Evolutionary conservation across 2,888 invertebrate species (phyloP).

Genomic region (Autographa gamma): DNA sequence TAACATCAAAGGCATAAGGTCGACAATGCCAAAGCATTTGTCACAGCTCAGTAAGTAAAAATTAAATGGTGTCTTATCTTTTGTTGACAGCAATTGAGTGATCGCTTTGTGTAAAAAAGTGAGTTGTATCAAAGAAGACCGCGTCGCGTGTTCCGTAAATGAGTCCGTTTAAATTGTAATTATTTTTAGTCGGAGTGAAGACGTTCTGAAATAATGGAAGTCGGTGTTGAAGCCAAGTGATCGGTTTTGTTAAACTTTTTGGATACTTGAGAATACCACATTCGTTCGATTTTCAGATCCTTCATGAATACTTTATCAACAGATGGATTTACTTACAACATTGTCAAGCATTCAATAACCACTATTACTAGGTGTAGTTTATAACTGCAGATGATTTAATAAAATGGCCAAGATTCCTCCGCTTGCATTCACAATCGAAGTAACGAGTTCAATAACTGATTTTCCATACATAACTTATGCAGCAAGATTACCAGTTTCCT

Average conservation of each 20-base stretch:
- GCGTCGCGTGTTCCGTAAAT: conserved; percentile 56
- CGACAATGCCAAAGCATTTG: conserved; percentile 35
- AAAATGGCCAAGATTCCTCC: conserved; percentile 32
- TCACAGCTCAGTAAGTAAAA: conserved; percentile 60
- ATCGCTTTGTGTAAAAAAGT: conserved; percentile 66
- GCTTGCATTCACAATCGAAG: conserved; percentile 43
- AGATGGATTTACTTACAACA: not conserved
- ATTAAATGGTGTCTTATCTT: conserved; percentile 73
- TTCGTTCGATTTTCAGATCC: not conserved
- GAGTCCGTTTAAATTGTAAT: conserved; percentile 62
- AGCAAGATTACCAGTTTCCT: conserved; percentile 49
- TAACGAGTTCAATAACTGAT: conserved; percentile 51
- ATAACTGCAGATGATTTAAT: conserved; percentile 36
- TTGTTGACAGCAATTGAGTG: conserved; percentile 71
- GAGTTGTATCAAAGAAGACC: conserved; percentile 58
- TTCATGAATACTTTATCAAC: not conserved
- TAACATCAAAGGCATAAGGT: conserved; percentile 49
- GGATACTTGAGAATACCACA: not conserved
- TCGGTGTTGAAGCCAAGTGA: conserved; percentile 20
- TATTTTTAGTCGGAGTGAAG: conserved; percentile 57
- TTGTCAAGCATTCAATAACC: conserved; percentile 42
- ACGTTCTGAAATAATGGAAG: conserved; percentile 35
- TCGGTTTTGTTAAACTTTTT: conserved; percentile 25
- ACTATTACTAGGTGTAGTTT: conserved; percentile 30
- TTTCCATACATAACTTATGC: conserved; percentile 49